Base-by-base conservation (phyloP, 1,140 invertebrate genomes). In the Neodiprion fabricii region DNA sequence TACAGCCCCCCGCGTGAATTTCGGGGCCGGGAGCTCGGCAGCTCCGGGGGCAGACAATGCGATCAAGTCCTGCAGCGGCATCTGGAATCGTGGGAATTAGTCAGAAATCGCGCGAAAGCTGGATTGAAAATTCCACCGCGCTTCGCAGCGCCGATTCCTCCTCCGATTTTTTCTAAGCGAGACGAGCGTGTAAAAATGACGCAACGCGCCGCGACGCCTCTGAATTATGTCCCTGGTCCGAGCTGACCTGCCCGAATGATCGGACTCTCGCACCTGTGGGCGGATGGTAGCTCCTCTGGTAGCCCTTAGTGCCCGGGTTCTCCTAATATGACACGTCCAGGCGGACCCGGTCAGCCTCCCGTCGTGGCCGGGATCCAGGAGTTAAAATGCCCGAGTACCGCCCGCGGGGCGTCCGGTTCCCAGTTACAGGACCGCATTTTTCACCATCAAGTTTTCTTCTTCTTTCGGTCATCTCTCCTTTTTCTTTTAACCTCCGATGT, bases 321-420 rank as follows among this genome's bases (percentile, higher is more conserved):
- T 75, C 76, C 78, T 81, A 80, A 81, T 82, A 79, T 78, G 77
- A 80, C 79, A 79, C 75, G 73, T 83, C 48, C 70, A 48, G 76
- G 76, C 77, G 76, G 72, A 76, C 68, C 77, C 69, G 49, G 75
- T 61, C 71, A 77, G 74, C 53, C 75, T 77, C 79, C 79, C 79
- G 80, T 78, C 21, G 78, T 71, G 76, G 78, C 70, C 72, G 70
- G 49, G 50, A 75, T 77, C 78, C 76, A 75, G 50, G 69, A 73
- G 75, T 78, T 79, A 80, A 70, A 77, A 76, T 78, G 75, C 14
- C 76, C 75, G 67, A 75, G 47, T 78, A 74, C 79, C 75, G 74
- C 80, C 76, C 28, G 28, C 70, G 71, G 48, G 68, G 17, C 65
- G 77, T 72, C 76, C 76, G 77, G 73, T 72, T 70, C 11, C 70